A percentile compares a stretch with the other conserved stretches of the same genome.
These are phyloP conservation scores for Hylia prasina DNA, from an alignment of 2,113 vertebrate genomes.

Conservation along the genomic window DNA sequence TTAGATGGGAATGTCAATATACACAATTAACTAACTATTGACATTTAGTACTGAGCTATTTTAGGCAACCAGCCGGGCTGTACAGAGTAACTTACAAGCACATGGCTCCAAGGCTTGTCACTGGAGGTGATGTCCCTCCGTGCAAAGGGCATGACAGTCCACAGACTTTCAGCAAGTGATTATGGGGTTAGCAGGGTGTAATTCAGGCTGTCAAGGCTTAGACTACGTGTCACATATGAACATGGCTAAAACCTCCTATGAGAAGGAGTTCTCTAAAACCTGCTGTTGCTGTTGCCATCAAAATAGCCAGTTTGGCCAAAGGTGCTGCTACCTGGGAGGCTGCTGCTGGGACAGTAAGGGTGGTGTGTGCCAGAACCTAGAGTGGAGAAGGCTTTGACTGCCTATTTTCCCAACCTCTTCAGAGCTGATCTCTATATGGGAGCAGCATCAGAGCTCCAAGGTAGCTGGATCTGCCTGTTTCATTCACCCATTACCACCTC, in stretches of 20 bases:
- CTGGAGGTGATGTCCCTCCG: not conserved
- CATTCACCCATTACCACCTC: not conserved
- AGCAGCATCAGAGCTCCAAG: not conserved
- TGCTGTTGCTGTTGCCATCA: accelerated
- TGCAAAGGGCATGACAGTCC: accelerated
- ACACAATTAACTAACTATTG: not conserved
- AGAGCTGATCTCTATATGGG: not conserved
- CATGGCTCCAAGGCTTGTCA: not conserved
- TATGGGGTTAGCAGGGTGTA: not conserved
- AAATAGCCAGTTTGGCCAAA: not conserved
- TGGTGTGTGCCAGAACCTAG: not conserved
- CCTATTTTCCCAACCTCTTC: not conserved
- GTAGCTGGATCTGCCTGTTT: not conserved
- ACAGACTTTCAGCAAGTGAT: not conserved
- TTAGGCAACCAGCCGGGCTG: not conserved
- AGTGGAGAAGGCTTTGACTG: not conserved
- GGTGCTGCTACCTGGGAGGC: not conserved
- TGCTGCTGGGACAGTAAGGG: not conserved
- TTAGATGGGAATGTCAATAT: constrained; percentile 19
- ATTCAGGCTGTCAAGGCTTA: not conserved
- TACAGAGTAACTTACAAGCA: not conserved
- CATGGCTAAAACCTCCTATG: not conserved
- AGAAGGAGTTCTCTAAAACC: not conserved
- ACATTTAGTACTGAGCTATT: constrained; percentile 17
- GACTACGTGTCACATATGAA: not conserved